Evolutionary conservation across 2,113 vertebrate genomes (phyloP).

Genomic region (Chionodraco myersi): DNA sequence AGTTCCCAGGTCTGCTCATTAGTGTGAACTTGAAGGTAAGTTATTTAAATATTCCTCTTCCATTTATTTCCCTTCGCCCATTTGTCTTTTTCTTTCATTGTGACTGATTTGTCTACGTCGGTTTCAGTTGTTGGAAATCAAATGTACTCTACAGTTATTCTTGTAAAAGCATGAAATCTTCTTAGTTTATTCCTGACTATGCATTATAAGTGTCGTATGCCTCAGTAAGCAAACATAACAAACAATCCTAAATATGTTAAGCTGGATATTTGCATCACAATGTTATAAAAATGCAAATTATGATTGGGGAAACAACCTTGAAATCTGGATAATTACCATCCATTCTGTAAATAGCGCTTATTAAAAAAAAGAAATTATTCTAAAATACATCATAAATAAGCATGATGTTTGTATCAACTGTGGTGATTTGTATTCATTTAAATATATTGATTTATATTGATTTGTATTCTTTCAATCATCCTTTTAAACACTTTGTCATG

Average conservation of each 20-base stretch:
- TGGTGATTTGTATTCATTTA: background rate
- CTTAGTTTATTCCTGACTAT: background rate
- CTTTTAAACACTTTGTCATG: conserved; percentile 7
- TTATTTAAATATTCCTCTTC: conserved; percentile 26
- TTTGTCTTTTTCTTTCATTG: background rate
- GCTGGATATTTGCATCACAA: background rate
- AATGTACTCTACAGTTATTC: conserved; percentile 5
- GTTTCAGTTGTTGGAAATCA: background rate
- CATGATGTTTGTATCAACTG: background rate
- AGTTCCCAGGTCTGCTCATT: background rate
- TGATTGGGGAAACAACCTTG: conserved; percentile 10
- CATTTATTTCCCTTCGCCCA: background rate
- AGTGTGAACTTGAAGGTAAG: conserved; percentile 65
- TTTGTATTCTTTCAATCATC: background rate
- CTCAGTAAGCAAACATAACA: background rate
- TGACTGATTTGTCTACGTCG: background rate
- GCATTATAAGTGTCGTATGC: background rate
- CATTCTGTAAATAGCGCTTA: conserved; percentile 30
- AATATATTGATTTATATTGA: background rate
- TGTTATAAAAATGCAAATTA: background rate
- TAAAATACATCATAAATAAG: background rate
- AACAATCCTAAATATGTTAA: background rate
- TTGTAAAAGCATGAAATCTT: background rate
- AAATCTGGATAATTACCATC: conserved; percentile 54
- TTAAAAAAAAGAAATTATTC: conserved; percentile 1